Conservation (phyloP, 1,140 invertebrate genomes). For the Hycleus phaleratus region DNA sequence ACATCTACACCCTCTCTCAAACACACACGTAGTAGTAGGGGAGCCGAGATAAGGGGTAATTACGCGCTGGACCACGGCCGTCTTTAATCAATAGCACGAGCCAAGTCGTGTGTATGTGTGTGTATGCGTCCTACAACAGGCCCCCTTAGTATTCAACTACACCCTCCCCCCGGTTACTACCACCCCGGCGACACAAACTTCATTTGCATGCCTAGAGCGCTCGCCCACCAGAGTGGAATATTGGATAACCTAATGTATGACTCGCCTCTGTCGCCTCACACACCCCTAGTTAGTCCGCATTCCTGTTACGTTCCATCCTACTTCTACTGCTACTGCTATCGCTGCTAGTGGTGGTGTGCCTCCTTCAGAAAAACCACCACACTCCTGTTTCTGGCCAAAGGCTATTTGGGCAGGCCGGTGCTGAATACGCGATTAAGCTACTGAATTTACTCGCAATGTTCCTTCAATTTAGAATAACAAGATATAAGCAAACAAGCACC, state of each 20-base stretch:
- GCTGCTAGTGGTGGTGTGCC: background rate
- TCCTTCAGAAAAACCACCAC: slow-evolving; percentile 11
- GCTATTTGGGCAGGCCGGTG: slow-evolving; percentile 31
- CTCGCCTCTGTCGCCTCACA: slow-evolving; percentile 22
- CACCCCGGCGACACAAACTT: slow-evolving; percentile 33
- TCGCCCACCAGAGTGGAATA: slow-evolving; percentile 40
- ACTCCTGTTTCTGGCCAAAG: slow-evolving; percentile 25
- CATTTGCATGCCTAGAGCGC: slow-evolving; percentile 40
- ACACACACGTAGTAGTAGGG: background rate
- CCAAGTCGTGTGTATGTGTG: slow-evolving; percentile 25
- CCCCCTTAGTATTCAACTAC: slow-evolving; percentile 6
- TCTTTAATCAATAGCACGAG: slow-evolving; percentile 40
- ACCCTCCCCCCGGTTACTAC: no score
- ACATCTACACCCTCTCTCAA: no score
- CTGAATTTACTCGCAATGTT: slow-evolving; percentile 11
- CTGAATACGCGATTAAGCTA: slow-evolving; percentile 29
- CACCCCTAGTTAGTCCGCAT: slow-evolving; percentile 25
- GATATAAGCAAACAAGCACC: slow-evolving; percentile 23
- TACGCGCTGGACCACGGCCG: slow-evolving; percentile 40
- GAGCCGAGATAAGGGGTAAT: slow-evolving; percentile 36
- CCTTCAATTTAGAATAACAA: slow-evolving; percentile 13
- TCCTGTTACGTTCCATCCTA: slow-evolving; percentile 7
- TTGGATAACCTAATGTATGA: slow-evolving; percentile 41
- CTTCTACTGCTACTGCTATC: background rate
- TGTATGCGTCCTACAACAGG: background rate